A percentile compares a stretch with the other conserved stretches of the same genome.
phyloP scores from a whole-genome alignment of 2,113 vertebrate species.

The Polypterus senegalus region DNA sequence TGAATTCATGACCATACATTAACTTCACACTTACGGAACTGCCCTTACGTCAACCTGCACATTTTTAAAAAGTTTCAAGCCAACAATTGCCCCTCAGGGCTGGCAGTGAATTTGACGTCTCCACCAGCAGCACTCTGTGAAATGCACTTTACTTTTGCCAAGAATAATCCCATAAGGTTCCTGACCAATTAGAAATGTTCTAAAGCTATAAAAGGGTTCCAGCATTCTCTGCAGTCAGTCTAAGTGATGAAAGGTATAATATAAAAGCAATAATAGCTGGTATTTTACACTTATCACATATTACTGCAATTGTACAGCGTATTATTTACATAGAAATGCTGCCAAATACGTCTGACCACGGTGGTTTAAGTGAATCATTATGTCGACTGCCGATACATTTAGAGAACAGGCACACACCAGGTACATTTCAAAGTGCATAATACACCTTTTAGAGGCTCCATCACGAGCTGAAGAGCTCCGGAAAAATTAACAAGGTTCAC shows the following conservation, averaged over 20 bases:
- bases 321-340: constrained; percentile 80
- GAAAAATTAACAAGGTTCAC: constrained; percentile 55
- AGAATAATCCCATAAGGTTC: constrained; percentile 47
- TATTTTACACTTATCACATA: constrained; percentile 63
- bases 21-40: too few species aligned
- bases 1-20: too few species aligned
- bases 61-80: constrained; percentile 40
- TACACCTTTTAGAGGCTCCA: constrained; percentile 64
- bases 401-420: constrained; percentile 54
- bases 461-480: constrained; percentile 73
- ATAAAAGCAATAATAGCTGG: constrained; percentile 68
- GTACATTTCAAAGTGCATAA: constrained; percentile 68
- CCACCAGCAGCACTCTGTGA: constrained; percentile 56
- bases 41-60: constrained; percentile 12
- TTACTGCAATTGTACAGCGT: constrained; percentile 76
- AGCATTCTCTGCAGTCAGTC: constrained; percentile 58
- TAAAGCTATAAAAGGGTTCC: constrained; percentile 66
- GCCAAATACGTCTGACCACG: constrained; percentile 63
- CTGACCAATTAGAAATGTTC: constrained; percentile 59
- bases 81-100: constrained; percentile 39
- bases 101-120: constrained; percentile 48
- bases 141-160: constrained; percentile 47
- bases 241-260: constrained; percentile 66
- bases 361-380: constrained; percentile 76
- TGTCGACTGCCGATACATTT: constrained; percentile 59